phyloP scores from a whole-genome alignment of 2,888 invertebrate species.

The Tipula helvola region DNA sequence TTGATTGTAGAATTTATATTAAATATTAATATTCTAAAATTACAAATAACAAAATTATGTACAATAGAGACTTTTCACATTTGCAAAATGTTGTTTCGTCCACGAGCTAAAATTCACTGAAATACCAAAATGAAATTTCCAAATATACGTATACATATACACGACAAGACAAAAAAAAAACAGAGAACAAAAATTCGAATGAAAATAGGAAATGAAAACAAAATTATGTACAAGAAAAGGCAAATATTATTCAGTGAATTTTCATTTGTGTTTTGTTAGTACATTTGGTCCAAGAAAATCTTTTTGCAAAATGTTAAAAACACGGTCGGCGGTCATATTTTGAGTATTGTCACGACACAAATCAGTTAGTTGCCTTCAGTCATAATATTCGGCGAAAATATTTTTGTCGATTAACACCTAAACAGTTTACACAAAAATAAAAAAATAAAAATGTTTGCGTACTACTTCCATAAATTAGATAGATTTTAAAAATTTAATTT shows the following conservation, averaged over 20 bases:
- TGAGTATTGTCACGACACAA: no score
- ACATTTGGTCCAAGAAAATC: no score
- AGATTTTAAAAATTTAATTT: not conserved
- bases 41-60: not conserved
- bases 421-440: no score
- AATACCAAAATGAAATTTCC: not conserved
- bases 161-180: not conserved
- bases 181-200: not conserved
- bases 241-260: not conserved
- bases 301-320: no score
- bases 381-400: no score
- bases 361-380: no score
- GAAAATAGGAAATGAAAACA: not conserved
- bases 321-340: no score
- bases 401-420: no score
- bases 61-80: not conserved
- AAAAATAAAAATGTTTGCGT: no score
- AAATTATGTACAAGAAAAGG: not conserved
- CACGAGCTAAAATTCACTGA: not conserved
- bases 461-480: no score
- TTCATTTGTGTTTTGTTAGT: not conserved
- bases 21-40: not conserved
- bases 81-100: not conserved
- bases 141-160: not conserved
- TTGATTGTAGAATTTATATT: not conserved